Base-by-base conservation (phyloP, 1,140 invertebrate species). In the Drosophila truncata region DNA sequence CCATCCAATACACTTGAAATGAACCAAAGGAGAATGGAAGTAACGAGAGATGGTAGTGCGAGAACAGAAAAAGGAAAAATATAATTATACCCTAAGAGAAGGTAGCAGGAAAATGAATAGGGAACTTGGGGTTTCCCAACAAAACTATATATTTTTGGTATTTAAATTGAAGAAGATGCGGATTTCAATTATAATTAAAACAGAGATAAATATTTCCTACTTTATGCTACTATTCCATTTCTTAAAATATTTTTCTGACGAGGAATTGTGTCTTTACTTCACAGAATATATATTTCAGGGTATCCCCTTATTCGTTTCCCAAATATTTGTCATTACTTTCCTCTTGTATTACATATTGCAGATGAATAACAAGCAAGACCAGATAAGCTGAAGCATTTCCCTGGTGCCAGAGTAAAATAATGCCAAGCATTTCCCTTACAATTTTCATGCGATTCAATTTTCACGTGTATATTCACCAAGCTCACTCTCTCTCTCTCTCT, bases 381-480 rank as follows among this genome's bases (percentile, higher is more conserved):
- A 70, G 46, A 65, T 63, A 35, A 75, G 67, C 71, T 74, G 49
- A 44, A 78, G 69, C 58, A 75, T 50, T 70, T 59, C 59, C 49
- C 64, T 42, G 9, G 60, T 78, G 76, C 52, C 75, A 33, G 63
- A 27, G 42, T 46, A 67, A 67, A 64, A 63, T 61, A 65, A 78
- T 80, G 77, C 82, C 85, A 73, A 62, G 82, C 54, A 86, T 79
- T 78, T 75, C 82, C 41, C 82, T 58, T 29, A 70, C 71, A 77
- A 77, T 86, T 60, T 78, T 71, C 71, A 55, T 70, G 64, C 73
- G 83, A 88, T 90, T 90, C 84, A 81, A 74, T 84, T 88, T 90
- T 42, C 65, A 80, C 64, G 27, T 81, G 65, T 64, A 20, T 59
- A 42, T 6, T 27, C 13, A 27, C 23, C 31, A 14, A 16, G 13